phyloP scores from a whole-genome alignment of 2,888 invertebrate genomes.

The Orthosia incerta region DNA sequence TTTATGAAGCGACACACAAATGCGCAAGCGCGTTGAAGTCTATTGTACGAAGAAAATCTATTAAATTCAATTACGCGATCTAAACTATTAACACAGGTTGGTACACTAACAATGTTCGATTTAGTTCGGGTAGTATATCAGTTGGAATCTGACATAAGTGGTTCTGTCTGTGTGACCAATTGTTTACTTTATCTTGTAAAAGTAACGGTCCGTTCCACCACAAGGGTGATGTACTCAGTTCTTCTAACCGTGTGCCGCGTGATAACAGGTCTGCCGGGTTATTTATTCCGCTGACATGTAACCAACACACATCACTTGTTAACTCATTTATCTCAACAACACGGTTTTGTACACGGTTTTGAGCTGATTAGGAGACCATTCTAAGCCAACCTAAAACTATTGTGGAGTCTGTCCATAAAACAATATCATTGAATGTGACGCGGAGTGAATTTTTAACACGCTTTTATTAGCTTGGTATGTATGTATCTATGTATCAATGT shows the following conservation, averaged over 20 bases:
- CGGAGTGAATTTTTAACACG: too few species aligned
- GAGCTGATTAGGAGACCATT: constrained; percentile 2
- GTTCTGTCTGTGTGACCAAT: background rate
- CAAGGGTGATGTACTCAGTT: background rate
- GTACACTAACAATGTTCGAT: background rate
- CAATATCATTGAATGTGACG: background rate
- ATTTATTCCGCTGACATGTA: background rate
- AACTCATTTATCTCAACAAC: background rate
- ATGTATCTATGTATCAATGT: too few species aligned
- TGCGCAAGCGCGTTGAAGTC: constrained; percentile 3
- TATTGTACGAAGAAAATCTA: background rate
- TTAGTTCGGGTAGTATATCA: background rate
- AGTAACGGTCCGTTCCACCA: background rate
- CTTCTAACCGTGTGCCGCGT: background rate
- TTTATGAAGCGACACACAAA: background rate
- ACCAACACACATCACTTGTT: background rate
- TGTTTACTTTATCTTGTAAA: background rate
- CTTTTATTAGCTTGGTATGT: too few species aligned
- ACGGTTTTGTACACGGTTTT: background rate
- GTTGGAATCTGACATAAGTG: background rate
- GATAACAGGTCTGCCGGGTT: background rate
- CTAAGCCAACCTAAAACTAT: constrained; percentile 1
- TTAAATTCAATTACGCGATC: background rate
- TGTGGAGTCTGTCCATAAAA: background rate
- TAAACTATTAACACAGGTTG: background rate